Percentiles rank a stretch among this genome's conserved stretches.
These are phyloP conservation scores for Lasioglossum malachurum DNA, from an alignment of 2,888 invertebrate genomes.

Conservation along the genomic window DNA sequence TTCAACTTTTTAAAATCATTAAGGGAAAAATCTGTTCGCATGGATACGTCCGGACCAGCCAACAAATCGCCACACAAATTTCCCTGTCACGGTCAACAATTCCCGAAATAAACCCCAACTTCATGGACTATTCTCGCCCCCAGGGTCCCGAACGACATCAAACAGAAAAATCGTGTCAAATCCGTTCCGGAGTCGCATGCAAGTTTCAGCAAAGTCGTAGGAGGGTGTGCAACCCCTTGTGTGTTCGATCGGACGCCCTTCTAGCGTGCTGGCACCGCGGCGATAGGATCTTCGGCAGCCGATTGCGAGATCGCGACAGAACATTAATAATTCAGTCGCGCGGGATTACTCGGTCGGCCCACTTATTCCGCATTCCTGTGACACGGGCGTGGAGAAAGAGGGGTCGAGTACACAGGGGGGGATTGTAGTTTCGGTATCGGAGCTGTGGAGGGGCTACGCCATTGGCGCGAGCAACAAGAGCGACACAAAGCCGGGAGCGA, in stretches of 20 bases:
- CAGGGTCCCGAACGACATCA: background rate
- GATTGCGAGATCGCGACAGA: background rate
- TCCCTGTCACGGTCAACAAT: background rate
- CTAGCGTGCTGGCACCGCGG: constrained; percentile 13
- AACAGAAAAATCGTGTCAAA: background rate
- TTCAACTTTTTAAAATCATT: too few relatives aligned
- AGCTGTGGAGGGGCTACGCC: constrained; percentile 9
- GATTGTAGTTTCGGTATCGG: constrained; percentile 16
- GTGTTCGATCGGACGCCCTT: constrained; percentile 3
- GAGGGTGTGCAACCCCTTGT: background rate
- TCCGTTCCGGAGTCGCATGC: background rate
- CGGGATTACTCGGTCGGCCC: constrained; percentile 34
- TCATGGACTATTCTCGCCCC: background rate
- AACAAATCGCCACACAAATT: background rate
- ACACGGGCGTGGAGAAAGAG: background rate
- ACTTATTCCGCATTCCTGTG: constrained; percentile 47
- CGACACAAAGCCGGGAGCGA: constrained; percentile 54
- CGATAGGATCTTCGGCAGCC: constrained; percentile 26
- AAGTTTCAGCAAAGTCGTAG: background rate
- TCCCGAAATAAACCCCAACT: background rate
- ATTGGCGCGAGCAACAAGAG: constrained; percentile 25
- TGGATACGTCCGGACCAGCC: background rate
- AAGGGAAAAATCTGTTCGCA: too few relatives aligned
- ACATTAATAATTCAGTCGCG: constrained; percentile 37
- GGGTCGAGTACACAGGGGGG: background rate